Base-by-base conservation (phyloP, 2,113 vertebrate genomes). In the Zosterops hypoxanthus region DNA sequence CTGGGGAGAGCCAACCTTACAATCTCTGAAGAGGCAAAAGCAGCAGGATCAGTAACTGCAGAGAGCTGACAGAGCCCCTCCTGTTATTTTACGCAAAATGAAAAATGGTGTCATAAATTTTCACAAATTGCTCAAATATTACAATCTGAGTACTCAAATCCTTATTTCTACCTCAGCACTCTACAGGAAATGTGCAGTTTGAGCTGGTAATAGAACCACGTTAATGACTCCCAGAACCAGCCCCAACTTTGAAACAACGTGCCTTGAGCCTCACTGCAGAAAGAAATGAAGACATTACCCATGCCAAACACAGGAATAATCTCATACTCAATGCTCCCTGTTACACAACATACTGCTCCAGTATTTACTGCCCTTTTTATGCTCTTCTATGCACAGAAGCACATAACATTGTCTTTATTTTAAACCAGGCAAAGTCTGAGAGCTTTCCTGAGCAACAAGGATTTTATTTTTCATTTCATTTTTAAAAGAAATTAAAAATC, bases 171-270 rank as follows among this genome's bases (percentile, higher is more conserved):
- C 50, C 53, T 79, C 73, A 65, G 61, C 13, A 3, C 41, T 49
- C 90, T 20, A 64, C 1, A 5, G 46, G 59, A 92, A 95, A 82
- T 10, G 29, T 44, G 84, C 63, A 11, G n/a, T 57, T 41, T 20
- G 59, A 63, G 87, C 36, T 26, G 23, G 28, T 34, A 61, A 50
- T 33, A 55, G 50, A 66, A 39, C 14, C 59, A 57, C 5, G 0
- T 24, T 42, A 61, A 77, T n/a, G 36, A 76, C 63, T 61, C 75
- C 44, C 63, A 65, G 78, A 72, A 85, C 39, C 46, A 90, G 55
- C 31, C 41, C 42, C 42, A 59, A 2, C 33, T 82, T n/a, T 2
- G 1, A 21, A 79, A 64, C 4, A 1, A 31, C 0, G 0, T 49
- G 73, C 31, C 82, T 61, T 44, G 46, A 68, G 42, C 41, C 42